Percentiles rank a stretch among this genome's conserved stretches.
These are phyloP conservation scores for Ctenodactylus gundi DNA, from an alignment of 2,113 vertebrate genomes.

Conservation along the genomic window DNA sequence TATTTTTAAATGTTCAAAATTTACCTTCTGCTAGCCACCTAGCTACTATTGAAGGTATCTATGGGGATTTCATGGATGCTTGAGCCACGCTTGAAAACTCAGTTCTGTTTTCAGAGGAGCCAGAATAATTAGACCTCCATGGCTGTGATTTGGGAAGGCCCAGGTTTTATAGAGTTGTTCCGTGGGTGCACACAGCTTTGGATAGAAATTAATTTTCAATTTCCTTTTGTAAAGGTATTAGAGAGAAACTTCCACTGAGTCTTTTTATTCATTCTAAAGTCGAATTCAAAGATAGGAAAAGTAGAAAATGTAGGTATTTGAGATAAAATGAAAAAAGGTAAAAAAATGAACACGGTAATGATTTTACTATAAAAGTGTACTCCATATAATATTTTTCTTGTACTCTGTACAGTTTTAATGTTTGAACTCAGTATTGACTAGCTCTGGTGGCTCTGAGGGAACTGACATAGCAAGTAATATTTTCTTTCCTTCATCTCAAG, in stretches of 20 bases:
- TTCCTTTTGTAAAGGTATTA: neutral
- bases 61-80: no score
- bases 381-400: conserved; percentile 40
- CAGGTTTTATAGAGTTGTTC: neutral
- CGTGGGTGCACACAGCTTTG: neutral
- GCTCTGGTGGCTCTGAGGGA: conserved; percentile 44
- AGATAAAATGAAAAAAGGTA: conserved; percentile 1
- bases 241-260: neutral
- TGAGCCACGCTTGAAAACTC: neutral
- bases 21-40: neutral
- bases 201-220: neutral
- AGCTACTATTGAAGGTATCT: no score
- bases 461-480: conserved; percentile 35
- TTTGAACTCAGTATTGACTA: conserved; percentile 43
- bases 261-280: neutral
- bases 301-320: neutral
- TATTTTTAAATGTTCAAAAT: neutral
- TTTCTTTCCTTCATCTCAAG: conserved; percentile 38
- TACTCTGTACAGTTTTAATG: neutral
- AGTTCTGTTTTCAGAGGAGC: neutral
- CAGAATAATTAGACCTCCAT: neutral
- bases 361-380: neutral
- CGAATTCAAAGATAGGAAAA: neutral
- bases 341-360: neutral
- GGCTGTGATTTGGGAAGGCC: neutral